Conservation (phyloP, 2,888 invertebrate species). For the Caenorhabditis imperialis region DNA sequence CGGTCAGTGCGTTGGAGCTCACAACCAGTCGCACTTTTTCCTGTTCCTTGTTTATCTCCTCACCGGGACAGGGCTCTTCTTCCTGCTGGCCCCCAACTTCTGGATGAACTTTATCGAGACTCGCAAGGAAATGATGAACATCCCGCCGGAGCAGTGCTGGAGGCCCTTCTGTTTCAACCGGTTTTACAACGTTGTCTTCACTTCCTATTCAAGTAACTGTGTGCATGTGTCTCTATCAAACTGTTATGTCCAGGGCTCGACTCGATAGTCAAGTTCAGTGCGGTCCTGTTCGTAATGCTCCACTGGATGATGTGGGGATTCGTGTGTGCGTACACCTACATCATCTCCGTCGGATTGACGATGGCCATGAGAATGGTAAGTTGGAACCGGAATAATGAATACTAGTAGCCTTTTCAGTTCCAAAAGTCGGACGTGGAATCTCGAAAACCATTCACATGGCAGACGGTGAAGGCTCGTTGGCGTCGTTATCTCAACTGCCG, state of each 20-base stretch:
- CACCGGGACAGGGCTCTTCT: slow-evolving; percentile 23
- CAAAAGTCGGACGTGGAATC: slow-evolving; percentile 32
- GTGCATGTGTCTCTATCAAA: no score
- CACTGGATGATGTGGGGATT: slow-evolving; percentile 46
- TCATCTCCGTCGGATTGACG: slow-evolving; percentile 32
- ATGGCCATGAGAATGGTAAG: slow-evolving; percentile 39
- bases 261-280: slow-evolving; percentile 16
- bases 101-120: slow-evolving; percentile 28
- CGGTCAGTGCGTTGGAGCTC: slow-evolving; percentile 43
- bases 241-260: slow-evolving; percentile 6
- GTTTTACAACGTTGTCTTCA: slow-evolving; percentile 1
- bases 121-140: slow-evolving; percentile 6
- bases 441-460: slow-evolving; percentile 24
- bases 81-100: slow-evolving; percentile 25
- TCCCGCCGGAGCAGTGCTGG: slow-evolving; percentile 35
- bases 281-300: slow-evolving; percentile 17
- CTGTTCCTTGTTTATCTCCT: slow-evolving; percentile 36
- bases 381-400: background rate
- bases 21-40: slow-evolving; percentile 39
- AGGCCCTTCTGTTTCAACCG: slow-evolving; percentile 17
- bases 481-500: no score
- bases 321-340: slow-evolving; percentile 16
- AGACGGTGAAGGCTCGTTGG: slow-evolving; percentile 18
- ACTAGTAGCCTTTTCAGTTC: slow-evolving; percentile 17
- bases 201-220: slow-evolving; percentile 14